A percentile compares a stretch with the other conserved stretches of the same genome.
phyloP scores from a whole-genome alignment of 2,888 invertebrate genomes.

The Lochmaea crataegi region DNA sequence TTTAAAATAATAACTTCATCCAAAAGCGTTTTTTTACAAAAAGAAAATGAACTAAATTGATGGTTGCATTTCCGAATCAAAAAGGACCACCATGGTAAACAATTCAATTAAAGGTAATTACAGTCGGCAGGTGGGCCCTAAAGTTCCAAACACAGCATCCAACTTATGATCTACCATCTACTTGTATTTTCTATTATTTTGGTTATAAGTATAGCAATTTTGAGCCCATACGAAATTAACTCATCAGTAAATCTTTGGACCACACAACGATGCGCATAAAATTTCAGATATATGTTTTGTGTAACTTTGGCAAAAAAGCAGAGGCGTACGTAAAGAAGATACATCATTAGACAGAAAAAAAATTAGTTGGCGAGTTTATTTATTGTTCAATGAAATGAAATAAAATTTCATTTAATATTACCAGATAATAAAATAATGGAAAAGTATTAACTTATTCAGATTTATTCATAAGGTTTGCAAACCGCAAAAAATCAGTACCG shows the following conservation, averaged over 20 bases:
- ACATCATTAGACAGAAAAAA: no score
- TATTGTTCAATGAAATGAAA: no score
- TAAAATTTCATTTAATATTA: no score
- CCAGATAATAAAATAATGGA: no score
- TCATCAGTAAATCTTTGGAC: constrained; percentile 50
- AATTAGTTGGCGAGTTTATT: no score
- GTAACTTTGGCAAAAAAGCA: neutral
- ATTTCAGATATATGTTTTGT: neutral
- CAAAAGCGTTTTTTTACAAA: constrained; percentile 11
- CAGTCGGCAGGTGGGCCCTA: constrained; percentile 50
- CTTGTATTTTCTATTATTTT: constrained; percentile 54
- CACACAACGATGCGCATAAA: constrained; percentile 44
- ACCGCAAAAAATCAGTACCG: no score
- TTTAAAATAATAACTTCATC: neutral
- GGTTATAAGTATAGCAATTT: constrained; percentile 54
- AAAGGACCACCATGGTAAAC: constrained; percentile 48
- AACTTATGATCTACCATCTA: constrained; percentile 8
- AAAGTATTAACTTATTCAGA: no score
- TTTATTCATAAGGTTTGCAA: no score
- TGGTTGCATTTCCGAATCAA: constrained; percentile 36
- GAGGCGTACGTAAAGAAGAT: neutral
- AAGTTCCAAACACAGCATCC: constrained; percentile 5
- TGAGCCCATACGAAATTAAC: constrained; percentile 52
- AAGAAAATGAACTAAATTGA: constrained; percentile 38
- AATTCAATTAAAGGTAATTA: constrained; percentile 26